Evolutionary conservation across 2,797 vertebrate species (phyloP), one percentile per base, ranked within the genome.

Genomic region (Myotis daubentonii): DNA sequence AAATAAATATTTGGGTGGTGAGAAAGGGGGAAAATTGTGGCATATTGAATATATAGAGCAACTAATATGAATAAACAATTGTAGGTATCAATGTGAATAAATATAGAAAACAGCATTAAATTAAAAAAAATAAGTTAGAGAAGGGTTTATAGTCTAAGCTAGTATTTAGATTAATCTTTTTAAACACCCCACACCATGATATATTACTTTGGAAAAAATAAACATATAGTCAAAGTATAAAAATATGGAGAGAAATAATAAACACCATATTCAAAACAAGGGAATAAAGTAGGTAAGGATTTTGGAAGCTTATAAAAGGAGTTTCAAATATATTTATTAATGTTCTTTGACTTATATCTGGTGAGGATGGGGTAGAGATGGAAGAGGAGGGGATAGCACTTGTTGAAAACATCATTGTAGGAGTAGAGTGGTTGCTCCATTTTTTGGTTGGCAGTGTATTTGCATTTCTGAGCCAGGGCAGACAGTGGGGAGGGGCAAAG

Each of bases 401-500:
- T 49, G 30, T n/a, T 16, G 57, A 17, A 75, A 87, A 80, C 75
- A 6, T 57, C 66, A 0, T 44, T 33, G 13, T 12, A 13, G 44
- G 11, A 20, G 23, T 3, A 10, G 25, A 33, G 8, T 3, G 16
- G 55, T 75, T 75, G 68, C 74, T 47, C 53, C 33, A 15, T 3
- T 41, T 65, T 79, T 36, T 16, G 30, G 16, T 12, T 96, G 95
- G 94, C 95, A 83, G 36, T 7, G n/a, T 22, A 41, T 47, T 47
- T 20, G 36, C 23, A 16, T 57, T 83, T 91, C 83, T 12, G 55
- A 65, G 94, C 94, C 95, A 95, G 80, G 30, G 57, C 96, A 97
- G 96, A 94, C 74, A 85, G 94, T 30, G 30, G 75, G 94, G 91
- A 79, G 93, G 84, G 55, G 68, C 38, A 36, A 55, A 97, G 44